Evolutionary conservation across 2,888 invertebrate species (phyloP), one percentile per base, ranked within the genome.

Genomic region (Dicyrtoma fusca): DNA sequence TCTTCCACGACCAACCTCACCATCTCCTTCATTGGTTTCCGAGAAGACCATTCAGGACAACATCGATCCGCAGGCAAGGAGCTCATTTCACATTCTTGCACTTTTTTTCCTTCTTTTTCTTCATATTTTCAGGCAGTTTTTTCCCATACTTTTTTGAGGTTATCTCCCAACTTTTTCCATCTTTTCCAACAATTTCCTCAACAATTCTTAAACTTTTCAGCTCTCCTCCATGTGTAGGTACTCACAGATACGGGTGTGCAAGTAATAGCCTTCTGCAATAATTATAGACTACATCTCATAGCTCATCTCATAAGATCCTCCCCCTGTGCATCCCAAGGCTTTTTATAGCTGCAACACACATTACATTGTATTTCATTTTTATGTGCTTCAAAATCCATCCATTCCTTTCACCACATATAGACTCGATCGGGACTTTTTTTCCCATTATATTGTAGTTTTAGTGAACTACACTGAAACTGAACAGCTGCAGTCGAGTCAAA

Each of bases 1-100:
- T 81, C 86, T 90, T 81, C 91, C 91, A 80, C 86, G 92, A 81
- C 92, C 92, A 61, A 89, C 92, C 26, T 95, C 95, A 81, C 96
- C 96, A 1, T 95, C 95, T 80, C 95, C 95, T 53, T 95, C 95
- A 75, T 89, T 94, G 81, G 91, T 91, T 81, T 94, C 94, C 80
- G 95, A 96, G 83, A 94, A 94, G 83, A 91, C 91, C 76, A 87
- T 88, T 79, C 93, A 93, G 82, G 76, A 77, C 19, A 74, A 68
- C 44, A 75, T 77, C 64, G 79, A 77, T 70, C 79, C 78, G n/a
- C 77, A 75, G 76, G 80, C 77, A 74, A 49, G 53, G 8, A 3
- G 8, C 8, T 14, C 5, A 13, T 14, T 21, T 21, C 8, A 3
- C 21, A 19, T 21, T 11, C 53, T 11, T 6, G 4, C 53, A 19